Base-by-base conservation (phyloP, 2,113 vertebrate species). In the Naja naja region DNA sequence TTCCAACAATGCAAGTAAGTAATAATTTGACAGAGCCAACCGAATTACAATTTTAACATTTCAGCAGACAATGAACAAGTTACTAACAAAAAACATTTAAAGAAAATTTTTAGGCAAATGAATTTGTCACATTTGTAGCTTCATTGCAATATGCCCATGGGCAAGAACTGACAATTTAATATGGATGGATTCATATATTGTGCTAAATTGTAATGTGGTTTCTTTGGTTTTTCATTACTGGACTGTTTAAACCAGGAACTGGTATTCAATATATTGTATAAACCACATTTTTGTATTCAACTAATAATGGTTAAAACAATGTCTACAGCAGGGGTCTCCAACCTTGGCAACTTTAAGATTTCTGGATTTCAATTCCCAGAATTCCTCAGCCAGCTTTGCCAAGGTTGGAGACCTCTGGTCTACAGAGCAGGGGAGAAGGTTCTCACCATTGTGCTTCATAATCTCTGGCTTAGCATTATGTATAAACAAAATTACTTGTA, bases 11-110 rank as follows among this genome's bases (percentile, higher is more conserved):
- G 14, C 1, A 89, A 94, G 47, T 22, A 96, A 92, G 54, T 93
- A 93, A 18, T 89, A 90, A 94, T 55, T 94, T 91, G 94, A 93
- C 27, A 94, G 92, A 93, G 27, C 89, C 69, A 92, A 27, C 47
- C 1, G 0, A 94, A 90, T 87, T 89, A 93, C 52, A 27, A 39
- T 94, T 94, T 94, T 69, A 90, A 39, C 30, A 89, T 55, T 88
- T 58, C 69, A 22, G 85, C 2, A 45, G 5, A n/a, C 39, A 89
- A 4, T 92, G 88, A 11, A 3, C 55, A 91, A 86, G 34, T 89
- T 27, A 86, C 47, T 89, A 93, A 58, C 45, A n/a, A 91, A 94
- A 94, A 91, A 90, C 69, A 64, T 49, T 1, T 89, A 88, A n/a
- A 64, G 95, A 95, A 91, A 55, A 2, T 47, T 4, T 94, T 94